Evolutionary conservation across 2,797 vertebrate species (phyloP), one percentile per base, ranked within the genome.

Genomic region (Coreius guichenoti): DNA sequence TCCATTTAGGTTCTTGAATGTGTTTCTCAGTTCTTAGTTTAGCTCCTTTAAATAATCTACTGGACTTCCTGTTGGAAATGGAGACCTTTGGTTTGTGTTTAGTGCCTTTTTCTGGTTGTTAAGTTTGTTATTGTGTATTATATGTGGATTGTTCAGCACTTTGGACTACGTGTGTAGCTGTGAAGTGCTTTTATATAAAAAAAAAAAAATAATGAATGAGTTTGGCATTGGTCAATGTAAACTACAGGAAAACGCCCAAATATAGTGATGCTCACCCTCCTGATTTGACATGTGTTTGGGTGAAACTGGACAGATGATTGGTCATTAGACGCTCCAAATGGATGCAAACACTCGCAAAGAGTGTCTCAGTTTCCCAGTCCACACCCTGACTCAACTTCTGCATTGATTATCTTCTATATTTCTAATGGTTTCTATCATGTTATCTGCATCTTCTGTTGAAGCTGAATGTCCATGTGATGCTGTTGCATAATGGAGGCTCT

Each of bases 181-280:
- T 31, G 17, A 49, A 58, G 23, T 11, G 23, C 54, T 58, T 58
- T n/a, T 8, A n/a, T n/a, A n/a, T 76, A 14, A n/a, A 58, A 19
- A 26, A 13, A 36, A 29, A 43, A 49, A 4, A 23, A 72, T 36
- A 3, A 36, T 39, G 51, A 58, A 39, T n/a, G 21, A 26, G 4
- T 61, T 51, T 54, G 63, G 31, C 77, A 26, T 26, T 43, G 56
- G 58, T 69, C 39, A 33, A 8, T 74, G 31, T 65, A 26, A 67
- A 65, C 81, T 39, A 29, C 23, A 23, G 70, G 54, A 85, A 56
- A 49, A 61, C n/a, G 47, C 16, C 81, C 81, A 86, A 80, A 86
- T 84, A 84, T 86, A 84, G 58, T 43, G 36, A 63, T 70, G 47
- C 54, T 77, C 11, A 33, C 47, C 29, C 23, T 82, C 26, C 31